A percentile compares a stretch with the other conserved stretches of the same genome.
Conservation (phyloP, 2,113 vertebrate species). For the Fulica atra region DNA sequence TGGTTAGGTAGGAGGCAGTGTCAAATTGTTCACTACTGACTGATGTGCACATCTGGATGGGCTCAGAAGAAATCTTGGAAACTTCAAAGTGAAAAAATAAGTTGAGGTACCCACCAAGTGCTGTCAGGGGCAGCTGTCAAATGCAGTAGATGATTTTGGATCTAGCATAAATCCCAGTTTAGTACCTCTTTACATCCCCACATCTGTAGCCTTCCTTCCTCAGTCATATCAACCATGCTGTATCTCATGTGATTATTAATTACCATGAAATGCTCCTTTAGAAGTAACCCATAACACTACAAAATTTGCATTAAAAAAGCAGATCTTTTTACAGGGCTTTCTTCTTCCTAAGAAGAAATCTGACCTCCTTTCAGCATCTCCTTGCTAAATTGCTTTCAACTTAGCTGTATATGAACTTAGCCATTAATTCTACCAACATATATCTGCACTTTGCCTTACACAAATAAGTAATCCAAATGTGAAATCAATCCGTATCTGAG, state of each 20-base stretch:
- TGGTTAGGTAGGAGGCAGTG: neutral
- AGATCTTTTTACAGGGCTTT: neutral
- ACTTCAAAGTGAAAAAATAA: neutral
- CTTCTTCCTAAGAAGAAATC: neutral
- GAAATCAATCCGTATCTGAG: slow-evolving; percentile 25
- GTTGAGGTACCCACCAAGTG: neutral
- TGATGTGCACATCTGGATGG: neutral
- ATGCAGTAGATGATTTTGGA: neutral
- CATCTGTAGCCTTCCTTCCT: neutral
- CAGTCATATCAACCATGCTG: neutral
- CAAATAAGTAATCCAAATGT: neutral
- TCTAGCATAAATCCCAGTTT: neutral
- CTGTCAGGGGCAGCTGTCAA: neutral
- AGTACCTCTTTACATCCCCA: neutral
- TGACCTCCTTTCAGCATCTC: neutral
- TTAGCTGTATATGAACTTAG: neutral
- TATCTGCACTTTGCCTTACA: neutral
- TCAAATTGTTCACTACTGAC: neutral
- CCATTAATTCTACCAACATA: neutral
- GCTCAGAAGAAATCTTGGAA: neutral
- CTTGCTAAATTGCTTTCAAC: neutral
- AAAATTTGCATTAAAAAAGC: neutral
- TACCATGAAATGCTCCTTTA: neutral
- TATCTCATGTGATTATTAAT: neutral
- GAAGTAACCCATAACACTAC: neutral